Evolutionary conservation across 2,797 vertebrate genomes (phyloP), one percentile per base, ranked within the genome.

Genomic region (Sebastiscus albofasciatus): DNA sequence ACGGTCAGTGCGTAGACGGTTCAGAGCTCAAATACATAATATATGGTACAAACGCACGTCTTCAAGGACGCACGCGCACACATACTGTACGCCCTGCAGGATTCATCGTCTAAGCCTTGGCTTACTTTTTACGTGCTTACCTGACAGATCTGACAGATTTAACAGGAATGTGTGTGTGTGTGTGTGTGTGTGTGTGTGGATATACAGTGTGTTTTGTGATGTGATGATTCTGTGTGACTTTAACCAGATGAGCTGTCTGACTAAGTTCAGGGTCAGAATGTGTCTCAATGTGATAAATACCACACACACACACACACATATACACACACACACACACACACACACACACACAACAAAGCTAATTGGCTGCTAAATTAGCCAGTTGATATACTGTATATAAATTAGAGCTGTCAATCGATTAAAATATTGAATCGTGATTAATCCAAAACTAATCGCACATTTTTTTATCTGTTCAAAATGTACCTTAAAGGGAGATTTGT

Each of bases 11-110:
- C 4, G 2, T 8, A n/a, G n/a, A 79, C 72, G 14, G 55, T 71
- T 73, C 66, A 75, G 27, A 66, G 60, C 33, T 72, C 26, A 59
- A 29, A 72, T 22, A 27, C 27, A 69, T 67, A 18, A 66, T 4
- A 74, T 46, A 33, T 58, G 11, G 26, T 39, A 39, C 55, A 34
- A 33, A 74, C 65, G 31, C n/a, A 56, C n/a, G 64, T 68, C n/a
- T 8, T 64, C 34, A n/a, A 54, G 26, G 60, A 72, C 69, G 46
- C 59, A 73, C 65, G 62, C 42, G 36, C 64, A 73, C 65, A 67
- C 46, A 46, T 11, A 67, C 10, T 27, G 56, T 13, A 36, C 52
- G 42, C 18, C 46, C 55, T 65, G 52, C 34, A 10, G 42, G 33
- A 49, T 68, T 69, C 24, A 26, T 8, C 18, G 6, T 67, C 12